A percentile compares a stretch with the other conserved stretches of the same genome.
Evolutionary conservation across 2,888 invertebrate species (phyloP).

Genomic region (Limenitis camilla): DNA sequence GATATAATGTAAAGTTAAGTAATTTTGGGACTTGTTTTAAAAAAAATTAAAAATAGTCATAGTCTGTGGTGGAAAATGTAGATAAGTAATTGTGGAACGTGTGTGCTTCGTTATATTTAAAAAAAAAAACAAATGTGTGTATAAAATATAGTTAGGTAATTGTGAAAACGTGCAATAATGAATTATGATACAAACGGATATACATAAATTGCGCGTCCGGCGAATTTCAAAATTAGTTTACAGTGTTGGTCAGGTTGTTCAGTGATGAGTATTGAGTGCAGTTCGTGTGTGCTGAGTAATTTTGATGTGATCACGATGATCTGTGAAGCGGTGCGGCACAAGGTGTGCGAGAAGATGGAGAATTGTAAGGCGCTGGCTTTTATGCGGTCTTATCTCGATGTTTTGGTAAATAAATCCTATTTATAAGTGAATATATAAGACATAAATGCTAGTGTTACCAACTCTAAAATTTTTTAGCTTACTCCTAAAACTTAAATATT

Average conservation of each 20-base stretch:
- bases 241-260: conserved; percentile 33
- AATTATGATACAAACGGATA: conserved; percentile 30
- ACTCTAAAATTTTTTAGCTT: too few species aligned
- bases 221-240: conserved; percentile 50
- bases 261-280: conserved; percentile 31
- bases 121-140: background rate
- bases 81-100: too few species aligned
- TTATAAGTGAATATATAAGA: background rate
- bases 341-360: conserved; percentile 61
- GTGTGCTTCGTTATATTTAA: too few species aligned
- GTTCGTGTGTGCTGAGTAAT: background rate
- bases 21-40: too few species aligned
- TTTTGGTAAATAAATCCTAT: conserved; percentile 42
- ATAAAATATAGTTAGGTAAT: conserved; percentile 4
- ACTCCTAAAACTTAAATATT: too few species aligned
- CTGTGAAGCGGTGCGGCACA: conserved; percentile 58
- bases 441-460: background rate
- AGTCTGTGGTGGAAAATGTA: too few species aligned
- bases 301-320: conserved; percentile 39
- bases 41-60: too few species aligned
- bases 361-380: conserved; percentile 60
- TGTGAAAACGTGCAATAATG: conserved; percentile 18
- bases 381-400: conserved; percentile 57
- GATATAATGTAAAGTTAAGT: too few species aligned
- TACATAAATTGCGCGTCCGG: conserved; percentile 54